Percentiles rank a stretch among this genome's conserved stretches.
These are phyloP conservation scores for Hyphantria cunea DNA, from an alignment of 1,140 invertebrate species.

Conservation along the genomic window DNA sequence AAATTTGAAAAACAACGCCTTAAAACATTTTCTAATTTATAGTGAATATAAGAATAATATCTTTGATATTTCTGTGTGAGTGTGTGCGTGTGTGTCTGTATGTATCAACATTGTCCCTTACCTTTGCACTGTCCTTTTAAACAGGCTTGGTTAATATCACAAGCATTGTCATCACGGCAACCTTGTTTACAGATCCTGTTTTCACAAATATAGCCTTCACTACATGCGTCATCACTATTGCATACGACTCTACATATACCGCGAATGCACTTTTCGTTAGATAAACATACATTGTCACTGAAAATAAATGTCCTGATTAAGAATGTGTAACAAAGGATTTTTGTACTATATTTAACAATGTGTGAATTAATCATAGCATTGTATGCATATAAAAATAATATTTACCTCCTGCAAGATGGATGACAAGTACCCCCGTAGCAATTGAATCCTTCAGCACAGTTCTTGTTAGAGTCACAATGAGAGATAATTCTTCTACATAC, in stretches of 20 bases:
- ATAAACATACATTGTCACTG: constrained; percentile 90
- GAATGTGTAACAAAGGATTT: background rate
- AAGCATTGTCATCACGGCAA: constrained; percentile 91
- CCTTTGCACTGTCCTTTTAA: constrained; percentile 91
- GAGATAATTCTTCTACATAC: constrained; percentile 87
- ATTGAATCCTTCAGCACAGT: constrained; percentile 86
- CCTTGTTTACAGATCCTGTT: constrained; percentile 92
- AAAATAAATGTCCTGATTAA: constrained; percentile 44
- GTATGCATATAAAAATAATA: background rate
- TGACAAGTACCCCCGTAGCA: constrained; percentile 90
- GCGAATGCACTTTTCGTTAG: constrained; percentile 91
- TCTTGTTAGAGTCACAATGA: constrained; percentile 84
- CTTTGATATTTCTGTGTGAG: too few relatives aligned
- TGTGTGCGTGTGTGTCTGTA: too few relatives aligned
- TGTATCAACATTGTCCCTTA: constrained; percentile 51
- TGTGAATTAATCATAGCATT: background rate
- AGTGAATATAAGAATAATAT: too few relatives aligned
- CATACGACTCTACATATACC: constrained; percentile 92
- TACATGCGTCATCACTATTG: constrained; percentile 92
- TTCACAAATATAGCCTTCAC: constrained; percentile 91
- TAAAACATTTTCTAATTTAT: too few relatives aligned
- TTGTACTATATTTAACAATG: background rate
- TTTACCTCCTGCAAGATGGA: constrained; percentile 86
- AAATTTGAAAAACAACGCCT: too few relatives aligned
- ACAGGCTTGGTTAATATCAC: constrained; percentile 88